Conservation (phyloP, 2,797 vertebrate species). For the Vireo griseus region DNA sequence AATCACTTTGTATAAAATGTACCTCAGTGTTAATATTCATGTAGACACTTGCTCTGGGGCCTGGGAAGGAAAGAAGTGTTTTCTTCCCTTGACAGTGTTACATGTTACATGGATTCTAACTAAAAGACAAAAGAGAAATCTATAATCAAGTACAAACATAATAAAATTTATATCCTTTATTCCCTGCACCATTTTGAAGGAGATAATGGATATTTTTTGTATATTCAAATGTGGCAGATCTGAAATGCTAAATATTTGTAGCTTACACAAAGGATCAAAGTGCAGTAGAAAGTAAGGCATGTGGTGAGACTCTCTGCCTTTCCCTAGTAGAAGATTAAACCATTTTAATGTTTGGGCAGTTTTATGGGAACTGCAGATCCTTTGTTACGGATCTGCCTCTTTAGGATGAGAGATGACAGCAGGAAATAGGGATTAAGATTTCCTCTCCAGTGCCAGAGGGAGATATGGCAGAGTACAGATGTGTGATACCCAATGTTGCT, state of each 20-base stretch:
- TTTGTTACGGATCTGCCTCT: conserved; percentile 8
- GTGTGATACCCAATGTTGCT: neutral
- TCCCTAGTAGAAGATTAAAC: conserved; percentile 31
- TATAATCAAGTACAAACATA: neutral
- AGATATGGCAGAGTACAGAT: neutral
- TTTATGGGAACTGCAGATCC: neutral
- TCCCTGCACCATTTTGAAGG: neutral
- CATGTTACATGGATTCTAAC: neutral
- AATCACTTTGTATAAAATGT: neutral
- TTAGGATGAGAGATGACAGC: neutral
- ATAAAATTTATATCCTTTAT: neutral
- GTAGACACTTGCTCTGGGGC: neutral
- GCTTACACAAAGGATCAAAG: conserved; percentile 2
- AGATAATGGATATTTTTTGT: neutral
- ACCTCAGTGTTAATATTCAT: neutral
- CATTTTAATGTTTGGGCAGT: neutral
- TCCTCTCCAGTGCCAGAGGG: neutral
- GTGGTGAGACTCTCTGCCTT: neutral
- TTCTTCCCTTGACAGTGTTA: neutral
- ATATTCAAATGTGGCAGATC: neutral
- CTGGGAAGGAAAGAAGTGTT: neutral
- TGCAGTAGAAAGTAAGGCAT: neutral
- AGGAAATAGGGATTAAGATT: neutral
- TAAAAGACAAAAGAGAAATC: neutral
- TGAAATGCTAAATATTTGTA: neutral